Percentiles rank a stretch among this genome's conserved stretches.
Conservation (phyloP, 2,888 invertebrate species). For the Pilophorus perplexus region DNA sequence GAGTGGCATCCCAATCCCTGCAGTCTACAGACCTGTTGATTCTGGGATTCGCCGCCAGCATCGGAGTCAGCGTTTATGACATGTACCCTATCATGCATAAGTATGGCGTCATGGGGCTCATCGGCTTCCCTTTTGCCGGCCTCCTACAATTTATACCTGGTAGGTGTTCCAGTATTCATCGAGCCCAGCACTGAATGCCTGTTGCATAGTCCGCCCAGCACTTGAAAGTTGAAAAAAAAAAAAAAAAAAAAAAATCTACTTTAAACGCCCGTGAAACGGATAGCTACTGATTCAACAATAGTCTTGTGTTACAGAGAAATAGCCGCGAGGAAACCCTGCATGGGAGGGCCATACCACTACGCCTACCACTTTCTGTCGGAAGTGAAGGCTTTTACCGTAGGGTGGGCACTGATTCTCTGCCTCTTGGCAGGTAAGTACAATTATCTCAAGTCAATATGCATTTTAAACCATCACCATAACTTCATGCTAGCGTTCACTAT, state of each 20-base stretch:
- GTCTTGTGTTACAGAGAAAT: constrained; percentile 46
- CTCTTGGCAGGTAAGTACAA: constrained; percentile 8
- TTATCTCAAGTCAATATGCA: not conserved
- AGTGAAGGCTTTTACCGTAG: constrained; percentile 75
- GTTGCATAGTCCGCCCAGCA: too few species aligned
- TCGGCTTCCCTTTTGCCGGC: constrained; percentile 17
- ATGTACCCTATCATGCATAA: constrained; percentile 2
- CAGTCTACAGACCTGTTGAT: constrained; percentile 1
- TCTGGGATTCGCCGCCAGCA: constrained; percentile 6
- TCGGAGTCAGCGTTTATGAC: constrained; percentile 14
- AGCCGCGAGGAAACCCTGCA: constrained; percentile 42
- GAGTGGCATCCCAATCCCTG: constrained; percentile 1
- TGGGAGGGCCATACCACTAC: constrained; percentile 45
- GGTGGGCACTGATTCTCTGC: constrained; percentile 58
- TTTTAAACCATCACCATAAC: not conserved
- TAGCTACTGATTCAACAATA: constrained; percentile 6
- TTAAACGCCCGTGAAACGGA: not conserved
- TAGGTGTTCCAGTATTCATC: not conserved
- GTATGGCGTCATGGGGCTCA: not conserved
- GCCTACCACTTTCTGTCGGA: constrained; percentile 61
- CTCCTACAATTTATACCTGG: constrained; percentile 13
- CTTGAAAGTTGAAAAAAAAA: too few species aligned
- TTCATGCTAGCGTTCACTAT: not conserved
- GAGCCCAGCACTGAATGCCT: too few species aligned
- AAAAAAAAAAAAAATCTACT: too few species aligned